Conservation (phyloP, 1,140 invertebrate species). For the Bombus confusus region DNA sequence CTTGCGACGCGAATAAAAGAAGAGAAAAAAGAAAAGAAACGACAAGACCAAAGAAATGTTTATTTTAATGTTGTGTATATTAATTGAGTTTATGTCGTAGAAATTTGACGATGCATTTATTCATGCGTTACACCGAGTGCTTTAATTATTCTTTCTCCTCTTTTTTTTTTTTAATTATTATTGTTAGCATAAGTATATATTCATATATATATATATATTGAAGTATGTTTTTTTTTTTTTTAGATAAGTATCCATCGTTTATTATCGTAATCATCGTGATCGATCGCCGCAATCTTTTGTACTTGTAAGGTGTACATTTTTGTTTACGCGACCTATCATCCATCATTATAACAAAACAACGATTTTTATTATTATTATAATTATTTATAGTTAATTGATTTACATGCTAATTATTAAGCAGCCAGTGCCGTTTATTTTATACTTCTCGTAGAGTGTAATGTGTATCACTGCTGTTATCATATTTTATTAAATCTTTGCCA, state of each 20-base stretch:
- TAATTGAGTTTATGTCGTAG: conserved; percentile 67
- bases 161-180: conserved; percentile 34
- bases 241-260: conserved; percentile 35
- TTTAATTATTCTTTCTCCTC: conserved; percentile 68
- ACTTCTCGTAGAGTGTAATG: conserved; percentile 64
- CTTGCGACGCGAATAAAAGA: background rate
- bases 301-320: conserved; percentile 60
- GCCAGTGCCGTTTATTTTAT: conserved; percentile 71
- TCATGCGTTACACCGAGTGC: conserved; percentile 61
- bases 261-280: conserved; percentile 34
- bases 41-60: conserved; percentile 67
- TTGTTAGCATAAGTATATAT: conserved; percentile 32
- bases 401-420: conserved; percentile 62
- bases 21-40: conserved; percentile 39
- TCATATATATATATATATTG: conserved; percentile 39
- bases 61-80: conserved; percentile 72
- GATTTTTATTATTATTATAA: conserved; percentile 50
- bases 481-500: conserved; percentile 78
- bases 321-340: conserved; percentile 49
- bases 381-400: conserved; percentile 63
- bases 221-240: conserved; percentile 34
- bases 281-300: conserved; percentile 51
- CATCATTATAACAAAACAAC: conserved; percentile 48
- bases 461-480: conserved; percentile 70
- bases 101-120: conserved; percentile 51